Evolutionary conservation across 2,888 invertebrate genomes (phyloP), one percentile per base, ranked within the genome.

Genomic region (Drosophila parthenogenetica): DNA sequence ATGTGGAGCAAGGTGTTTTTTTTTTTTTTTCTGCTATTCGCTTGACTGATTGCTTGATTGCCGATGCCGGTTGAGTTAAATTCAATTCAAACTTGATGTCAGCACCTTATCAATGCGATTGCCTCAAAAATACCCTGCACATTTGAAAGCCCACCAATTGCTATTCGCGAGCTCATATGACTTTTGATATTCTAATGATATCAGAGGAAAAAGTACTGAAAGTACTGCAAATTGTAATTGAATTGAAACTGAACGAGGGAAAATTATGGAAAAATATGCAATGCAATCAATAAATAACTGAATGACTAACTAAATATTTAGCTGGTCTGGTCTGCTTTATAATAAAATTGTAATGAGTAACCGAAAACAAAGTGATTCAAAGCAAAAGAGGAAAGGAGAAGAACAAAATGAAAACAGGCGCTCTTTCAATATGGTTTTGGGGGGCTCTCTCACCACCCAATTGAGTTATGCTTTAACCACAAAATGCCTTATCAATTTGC

Each of bases 401-500:
- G 29, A 29, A 29, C 25, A 29, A 29, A 19, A 29, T 8, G 2
- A 61, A 73, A 65, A 65, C 72, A 77, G 73, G 1, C 57, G 66
- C 77, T 77, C 73, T 73, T 69, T 54, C 29, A 72, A 77, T 61
- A 43, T 77, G 72, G 53, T 61, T 73, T 55, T 29, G n/a, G 48
- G 37, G 11, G 3, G 35, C 35, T 35, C 13, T 35, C n/a, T 58
- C 39, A 16, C 22, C 11, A 32, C 10, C 8, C 39, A 45, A 72
- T 73, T 51, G 35, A 25, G 8, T 49, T 11, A 13, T 45, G 40
- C 43, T 54, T 54, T 48, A 53, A 16, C 29, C 29, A 29, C 16
- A 10, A 16, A 8, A n/a, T 32, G 40, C 50, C 43, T 75, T 75
- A 77, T 75, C 74, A 67, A 50, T 40, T 25, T 40, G 39, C 58